Percentiles rank a stretch among this genome's conserved stretches.
Evolutionary conservation across 2,113 vertebrate species (phyloP).

Genomic region (Mormyrus iriodes): DNA sequence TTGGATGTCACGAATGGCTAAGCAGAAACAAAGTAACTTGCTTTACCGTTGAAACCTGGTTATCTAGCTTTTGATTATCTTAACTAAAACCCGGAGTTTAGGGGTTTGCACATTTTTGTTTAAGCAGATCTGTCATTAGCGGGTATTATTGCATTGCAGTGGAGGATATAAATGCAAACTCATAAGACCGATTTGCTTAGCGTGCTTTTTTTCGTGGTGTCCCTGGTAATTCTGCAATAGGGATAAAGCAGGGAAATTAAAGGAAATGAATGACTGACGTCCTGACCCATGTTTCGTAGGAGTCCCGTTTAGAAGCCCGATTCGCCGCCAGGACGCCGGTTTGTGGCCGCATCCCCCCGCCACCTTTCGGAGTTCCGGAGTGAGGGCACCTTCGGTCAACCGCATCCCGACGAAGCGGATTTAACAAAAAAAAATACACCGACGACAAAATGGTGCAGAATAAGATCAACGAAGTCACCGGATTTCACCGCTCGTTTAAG

Average conservation of each 20-base stretch:
- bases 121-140: neutral
- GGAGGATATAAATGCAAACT: neutral
- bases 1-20: neutral
- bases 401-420: neutral
- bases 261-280: neutral
- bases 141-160: neutral
- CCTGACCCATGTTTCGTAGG: neutral
- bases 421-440: neutral
- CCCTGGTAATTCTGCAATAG: neutral
- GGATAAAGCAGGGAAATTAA: neutral
- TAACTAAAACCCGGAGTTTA: neutral
- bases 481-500: slow-evolving; percentile 90
- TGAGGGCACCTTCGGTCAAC: neutral
- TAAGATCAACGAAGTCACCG: slow-evolving; percentile 76
- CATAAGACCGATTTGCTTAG: neutral
- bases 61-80: neutral
- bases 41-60: neutral
- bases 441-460: slow-evolving; percentile 79
- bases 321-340: slow-evolving; percentile 7
- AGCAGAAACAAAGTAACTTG: neutral
- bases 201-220: neutral
- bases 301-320: slow-evolving; percentile 2
- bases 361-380: neutral
- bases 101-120: neutral
- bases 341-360: neutral